Conservation (phyloP, 2,113 vertebrate genomes). For the Malurus elegans region DNA sequence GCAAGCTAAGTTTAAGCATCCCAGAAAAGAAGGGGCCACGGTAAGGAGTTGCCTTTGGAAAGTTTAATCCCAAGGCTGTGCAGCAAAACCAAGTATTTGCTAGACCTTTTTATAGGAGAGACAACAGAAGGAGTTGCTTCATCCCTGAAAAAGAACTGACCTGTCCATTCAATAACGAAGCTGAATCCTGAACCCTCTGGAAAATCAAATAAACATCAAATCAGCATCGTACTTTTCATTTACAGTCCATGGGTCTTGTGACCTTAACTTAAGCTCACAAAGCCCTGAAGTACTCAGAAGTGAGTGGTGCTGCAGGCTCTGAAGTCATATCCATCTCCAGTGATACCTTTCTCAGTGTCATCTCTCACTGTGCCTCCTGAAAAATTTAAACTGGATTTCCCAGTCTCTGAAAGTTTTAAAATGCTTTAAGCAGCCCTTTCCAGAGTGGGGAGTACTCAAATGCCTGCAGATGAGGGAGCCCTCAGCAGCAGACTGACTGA, state of each 20-base stretch:
- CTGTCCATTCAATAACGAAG: background rate
- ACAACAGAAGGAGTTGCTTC: background rate
- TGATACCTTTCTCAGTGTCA: background rate
- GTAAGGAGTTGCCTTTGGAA: background rate
- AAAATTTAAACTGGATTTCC: background rate
- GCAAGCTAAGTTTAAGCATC: background rate
- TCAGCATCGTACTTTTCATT: background rate
- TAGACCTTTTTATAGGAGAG: background rate
- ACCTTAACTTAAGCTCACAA: background rate
- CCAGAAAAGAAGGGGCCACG: background rate
- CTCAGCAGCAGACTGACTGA: conserved; percentile 17
- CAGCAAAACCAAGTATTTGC: background rate
- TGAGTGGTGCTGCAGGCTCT: background rate
- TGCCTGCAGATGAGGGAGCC: background rate
- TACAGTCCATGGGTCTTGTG: background rate
- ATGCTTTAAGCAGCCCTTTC: background rate
- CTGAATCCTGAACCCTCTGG: background rate
- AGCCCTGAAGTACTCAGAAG: background rate
- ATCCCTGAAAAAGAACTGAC: background rate
- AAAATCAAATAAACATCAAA: background rate
- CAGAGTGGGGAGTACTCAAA: background rate
- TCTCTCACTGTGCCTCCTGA: background rate
- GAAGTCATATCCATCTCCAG: background rate
- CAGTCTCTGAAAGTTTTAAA: background rate
- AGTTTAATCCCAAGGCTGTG: background rate